These are phyloP conservation scores for Ammodytes marinus DNA, from an alignment of 2,113 vertebrate species.

Conservation along the genomic window DNA sequence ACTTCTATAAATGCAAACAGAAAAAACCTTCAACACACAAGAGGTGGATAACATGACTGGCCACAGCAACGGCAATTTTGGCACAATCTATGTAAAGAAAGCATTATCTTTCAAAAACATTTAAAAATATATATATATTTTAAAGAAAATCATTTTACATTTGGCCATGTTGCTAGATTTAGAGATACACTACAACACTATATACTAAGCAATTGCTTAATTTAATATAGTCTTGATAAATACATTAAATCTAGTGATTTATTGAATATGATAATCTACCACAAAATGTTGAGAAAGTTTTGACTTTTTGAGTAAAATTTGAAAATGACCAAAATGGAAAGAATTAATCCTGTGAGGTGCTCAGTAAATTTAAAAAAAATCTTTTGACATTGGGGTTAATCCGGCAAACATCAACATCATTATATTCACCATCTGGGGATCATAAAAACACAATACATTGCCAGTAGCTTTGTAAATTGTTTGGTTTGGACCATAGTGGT, in stretches of 20 bases:
- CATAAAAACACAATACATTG: background rate
- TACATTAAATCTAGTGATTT: background rate
- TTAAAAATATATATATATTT: background rate
- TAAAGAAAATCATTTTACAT: background rate
- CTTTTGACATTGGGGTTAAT: background rate
- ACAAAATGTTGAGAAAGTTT: background rate
- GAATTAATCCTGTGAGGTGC: no score
- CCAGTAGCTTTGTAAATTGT: background rate
- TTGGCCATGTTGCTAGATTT: background rate
- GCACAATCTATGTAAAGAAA: background rate
- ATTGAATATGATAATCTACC: background rate
- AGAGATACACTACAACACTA: background rate
- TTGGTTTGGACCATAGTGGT: background rate
- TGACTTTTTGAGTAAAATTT: background rate
- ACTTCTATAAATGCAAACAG: background rate
- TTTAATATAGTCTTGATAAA: background rate
- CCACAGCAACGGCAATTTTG: background rate
- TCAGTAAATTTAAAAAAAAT: background rate
- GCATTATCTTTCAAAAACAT: background rate
- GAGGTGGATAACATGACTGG: background rate
- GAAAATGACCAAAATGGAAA: background rate
- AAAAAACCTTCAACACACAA: background rate
- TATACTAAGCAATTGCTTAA: background rate
- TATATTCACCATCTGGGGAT: background rate
- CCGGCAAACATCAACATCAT: background rate